These are phyloP conservation scores for Drosophila tanythrix DNA, from an alignment of 2,888 invertebrate species.

Conservation along the genomic window DNA sequence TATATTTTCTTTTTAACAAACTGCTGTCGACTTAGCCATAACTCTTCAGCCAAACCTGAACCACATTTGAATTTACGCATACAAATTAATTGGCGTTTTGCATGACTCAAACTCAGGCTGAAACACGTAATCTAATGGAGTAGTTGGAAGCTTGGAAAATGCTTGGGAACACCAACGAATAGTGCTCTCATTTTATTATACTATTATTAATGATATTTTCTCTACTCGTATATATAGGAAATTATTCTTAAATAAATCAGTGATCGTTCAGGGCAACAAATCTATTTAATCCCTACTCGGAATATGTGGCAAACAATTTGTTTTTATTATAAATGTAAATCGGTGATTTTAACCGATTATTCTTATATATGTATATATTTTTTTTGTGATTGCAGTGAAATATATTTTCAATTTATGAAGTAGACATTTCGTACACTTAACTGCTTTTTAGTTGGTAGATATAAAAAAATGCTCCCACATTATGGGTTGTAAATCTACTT, in stretches of 20 bases:
- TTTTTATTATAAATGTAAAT: not conserved
- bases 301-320: not conserved
- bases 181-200: not conserved
- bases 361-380: not conserved
- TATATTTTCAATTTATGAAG: not conserved
- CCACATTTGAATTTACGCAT: constrained; percentile 26
- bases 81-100: constrained; percentile 29
- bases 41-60: constrained; percentile 18
- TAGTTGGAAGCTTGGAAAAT: constrained; percentile 1
- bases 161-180: not conserved
- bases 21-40: constrained; percentile 7
- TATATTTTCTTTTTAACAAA: not conserved
- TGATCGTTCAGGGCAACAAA: rapidly evolving
- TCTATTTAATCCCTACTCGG: not conserved
- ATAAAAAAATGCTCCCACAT: too few relatives aligned
- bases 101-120: not conserved
- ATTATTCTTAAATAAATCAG: not conserved
- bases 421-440: not conserved
- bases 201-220: not conserved
- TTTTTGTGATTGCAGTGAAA: not conserved
- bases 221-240: not conserved
- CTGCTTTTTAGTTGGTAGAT: not conserved
- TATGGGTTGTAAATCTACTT: not conserved
- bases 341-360: not conserved
- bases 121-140: not conserved